Percentiles rank a stretch among this genome's conserved stretches.
These are phyloP conservation scores for Amblyjoppa proteus DNA, from an alignment of 2,888 invertebrate species.

Conservation along the genomic window DNA sequence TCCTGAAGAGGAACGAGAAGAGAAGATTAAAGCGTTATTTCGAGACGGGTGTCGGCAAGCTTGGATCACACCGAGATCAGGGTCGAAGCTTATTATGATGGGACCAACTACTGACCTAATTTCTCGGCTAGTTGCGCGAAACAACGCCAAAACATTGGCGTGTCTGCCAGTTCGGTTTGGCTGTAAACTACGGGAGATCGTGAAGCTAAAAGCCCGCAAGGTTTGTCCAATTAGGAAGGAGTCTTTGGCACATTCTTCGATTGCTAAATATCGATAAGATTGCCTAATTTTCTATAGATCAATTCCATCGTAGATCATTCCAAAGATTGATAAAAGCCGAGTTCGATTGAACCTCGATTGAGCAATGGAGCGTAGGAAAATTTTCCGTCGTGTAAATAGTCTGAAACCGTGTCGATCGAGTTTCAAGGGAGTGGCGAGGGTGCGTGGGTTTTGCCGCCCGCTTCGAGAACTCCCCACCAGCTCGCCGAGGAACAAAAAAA, in stretches of 20 bases:
- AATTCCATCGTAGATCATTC: not conserved
- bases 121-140: slow-evolving; percentile 46
- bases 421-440: slow-evolving; percentile 50
- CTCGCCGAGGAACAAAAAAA: not conserved
- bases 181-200: not conserved
- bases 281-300: not conserved
- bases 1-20: slow-evolving; percentile 23
- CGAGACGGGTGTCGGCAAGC: slow-evolving; percentile 23
- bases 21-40: slow-evolving; percentile 39
- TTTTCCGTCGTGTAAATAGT: slow-evolving; percentile 50
- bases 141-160: slow-evolving; percentile 48
- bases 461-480: slow-evolving; percentile 34
- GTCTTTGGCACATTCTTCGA: not conserved
- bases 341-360: slow-evolving; percentile 12
- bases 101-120: slow-evolving; percentile 52
- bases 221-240: not conserved
- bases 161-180: not conserved
- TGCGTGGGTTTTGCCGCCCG: slow-evolving; percentile 45
- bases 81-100: slow-evolving; percentile 51
- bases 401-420: slow-evolving; percentile 52
- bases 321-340: not conserved
- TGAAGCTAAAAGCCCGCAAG: not conserved
- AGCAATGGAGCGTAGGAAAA: slow-evolving; percentile 31
- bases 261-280: not conserved
- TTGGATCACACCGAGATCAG: slow-evolving; percentile 40